Evolutionary conservation across 2,113 vertebrate species (phyloP).

Genomic region (Myrmecophaga tridactyla): DNA sequence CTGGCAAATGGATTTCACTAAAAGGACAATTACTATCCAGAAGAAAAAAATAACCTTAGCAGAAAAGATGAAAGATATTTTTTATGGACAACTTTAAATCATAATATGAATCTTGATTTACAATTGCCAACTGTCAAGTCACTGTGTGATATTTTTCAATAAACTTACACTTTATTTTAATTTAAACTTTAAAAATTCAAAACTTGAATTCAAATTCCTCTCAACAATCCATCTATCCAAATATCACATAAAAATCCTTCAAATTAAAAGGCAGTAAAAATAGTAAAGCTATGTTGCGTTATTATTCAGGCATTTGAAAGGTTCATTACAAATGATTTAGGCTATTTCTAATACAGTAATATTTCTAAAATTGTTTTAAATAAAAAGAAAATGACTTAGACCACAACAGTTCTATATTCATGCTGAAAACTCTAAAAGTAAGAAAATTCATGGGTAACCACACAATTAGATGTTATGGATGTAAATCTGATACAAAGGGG

Average conservation of each 20-base stretch:
- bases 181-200: conserved; percentile 5
- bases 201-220: not conserved
- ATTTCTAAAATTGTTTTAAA: not conserved
- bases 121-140: not conserved
- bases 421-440: not conserved
- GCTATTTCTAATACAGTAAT: not conserved
- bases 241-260: not conserved
- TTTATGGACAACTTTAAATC: not conserved
- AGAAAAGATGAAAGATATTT: not conserved
- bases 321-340: not conserved
- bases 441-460: not conserved
- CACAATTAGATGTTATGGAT: not conserved
- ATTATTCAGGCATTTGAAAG: not conserved
- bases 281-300: not conserved
- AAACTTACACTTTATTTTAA: not conserved
- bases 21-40: not conserved
- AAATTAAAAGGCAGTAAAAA: not conserved
- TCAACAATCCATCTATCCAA: not conserved
- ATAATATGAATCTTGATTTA: not conserved
- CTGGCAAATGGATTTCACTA: not conserved
- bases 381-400: not conserved
- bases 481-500: conserved; percentile 48
- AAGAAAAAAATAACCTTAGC: not conserved
- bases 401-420: not conserved
- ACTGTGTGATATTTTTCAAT: not conserved